Evolutionary conservation across 1,140 invertebrate species (phyloP).

Genomic region (Macrostomum lignano): DNA sequence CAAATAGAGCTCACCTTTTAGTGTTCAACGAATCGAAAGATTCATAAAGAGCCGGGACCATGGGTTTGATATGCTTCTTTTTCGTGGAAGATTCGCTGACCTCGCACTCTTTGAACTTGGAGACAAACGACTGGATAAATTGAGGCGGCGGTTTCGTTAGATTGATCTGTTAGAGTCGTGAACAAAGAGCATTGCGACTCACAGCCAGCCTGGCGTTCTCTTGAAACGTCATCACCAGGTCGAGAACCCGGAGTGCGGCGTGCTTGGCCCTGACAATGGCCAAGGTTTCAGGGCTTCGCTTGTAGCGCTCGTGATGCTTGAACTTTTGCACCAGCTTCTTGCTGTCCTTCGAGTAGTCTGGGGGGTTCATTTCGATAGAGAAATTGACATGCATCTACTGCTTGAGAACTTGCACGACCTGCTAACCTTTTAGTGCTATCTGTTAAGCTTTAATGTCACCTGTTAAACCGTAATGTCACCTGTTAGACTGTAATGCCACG

Average conservation of each 20-base stretch:
- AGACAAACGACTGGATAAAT: constrained; percentile 15
- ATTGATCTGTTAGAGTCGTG: too few relatives aligned
- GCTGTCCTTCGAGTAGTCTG: constrained; percentile 10
- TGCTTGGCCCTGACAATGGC: constrained; percentile 21
- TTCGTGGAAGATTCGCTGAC: constrained; percentile 11
- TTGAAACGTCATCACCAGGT: constrained; percentile 9
- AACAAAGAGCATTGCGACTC: background rate
- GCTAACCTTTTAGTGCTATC: too few relatives aligned
- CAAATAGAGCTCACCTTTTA: constrained; percentile 10
- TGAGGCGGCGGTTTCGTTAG: background rate
- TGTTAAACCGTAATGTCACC: too few relatives aligned
- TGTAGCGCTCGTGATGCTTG: constrained; percentile 11
- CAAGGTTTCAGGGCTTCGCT: constrained; percentile 13
- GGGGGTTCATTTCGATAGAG: background rate
- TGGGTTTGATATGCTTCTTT: constrained; percentile 9
- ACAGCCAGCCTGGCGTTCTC: constrained; percentile 8
- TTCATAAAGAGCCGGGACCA: constrained; percentile 15
- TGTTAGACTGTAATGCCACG: too few relatives aligned
- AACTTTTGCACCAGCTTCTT: constrained; percentile 16
- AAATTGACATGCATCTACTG: background rate
- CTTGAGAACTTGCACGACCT: too few relatives aligned
- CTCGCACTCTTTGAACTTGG: constrained; percentile 18
- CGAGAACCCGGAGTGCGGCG: constrained; percentile 8
- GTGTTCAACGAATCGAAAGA: constrained; percentile 12
- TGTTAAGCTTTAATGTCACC: too few relatives aligned